Base-by-base conservation (phyloP, 92 coral and sea anemone species). In the Zoanthus gigantus region DNA sequence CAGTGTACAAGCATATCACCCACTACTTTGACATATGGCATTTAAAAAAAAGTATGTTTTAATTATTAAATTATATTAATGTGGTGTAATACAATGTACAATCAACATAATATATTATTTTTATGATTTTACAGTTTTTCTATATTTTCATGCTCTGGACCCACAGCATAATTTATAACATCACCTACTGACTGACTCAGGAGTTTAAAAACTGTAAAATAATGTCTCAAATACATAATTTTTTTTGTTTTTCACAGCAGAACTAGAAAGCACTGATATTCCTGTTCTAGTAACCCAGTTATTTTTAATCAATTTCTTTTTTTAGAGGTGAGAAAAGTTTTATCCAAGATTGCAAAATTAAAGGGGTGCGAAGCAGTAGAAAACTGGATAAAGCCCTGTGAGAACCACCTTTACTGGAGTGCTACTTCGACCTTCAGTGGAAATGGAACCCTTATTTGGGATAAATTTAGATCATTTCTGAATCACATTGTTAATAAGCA, bases 401-500 rank as follows among this genome's bases (percentile, higher is more conserved):
- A 83, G 71, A 89, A 89, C 58, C 86, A 89, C 74, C 66, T 89
- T 10, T 83, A 83, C 29, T 89, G 84, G 92, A 89, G 92, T 66
- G 79, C 89, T 28, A 82, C 89, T 16, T 60, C 89, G 13, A 89
- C 92, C 45, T 76, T 73, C 47, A 68, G 77, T 83, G 92, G 92
- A 47, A 89, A 89, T 74, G 91, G 89, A 14, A 34, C 11, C 7
- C 77, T 89, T 18, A 89, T 89, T 32, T 90, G 87, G 87, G 90
- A 85, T 3, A 90, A 85, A 76, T 90, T 90, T 71, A 74, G 74
- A 67, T 85, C 91, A 31, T 90, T 90, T 65, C 74, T 86, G 78
- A 58, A 79, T 56, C 93, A 90, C 82, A 90, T 90, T 63, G 71
- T 86, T 57, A 90, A 90, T 74, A 60, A 42, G 34, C 93, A 90